phyloP scores from a whole-genome alignment of 2,888 invertebrate genomes.

The Apomyelois bistriatella region DNA sequence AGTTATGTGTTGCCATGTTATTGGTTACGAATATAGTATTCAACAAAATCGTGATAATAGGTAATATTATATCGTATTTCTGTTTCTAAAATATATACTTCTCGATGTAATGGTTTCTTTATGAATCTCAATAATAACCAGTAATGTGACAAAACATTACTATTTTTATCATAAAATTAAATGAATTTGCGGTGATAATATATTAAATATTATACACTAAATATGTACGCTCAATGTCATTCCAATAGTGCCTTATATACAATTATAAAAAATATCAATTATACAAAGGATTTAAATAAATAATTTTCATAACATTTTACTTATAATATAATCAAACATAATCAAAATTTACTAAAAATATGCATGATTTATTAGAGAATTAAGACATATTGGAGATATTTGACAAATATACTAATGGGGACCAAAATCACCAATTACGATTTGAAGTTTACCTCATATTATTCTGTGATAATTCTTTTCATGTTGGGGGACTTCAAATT shows the following conservation, averaged over 20 bases:
- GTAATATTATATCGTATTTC: slow-evolving; percentile 20
- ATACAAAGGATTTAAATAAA: too few relatives aligned
- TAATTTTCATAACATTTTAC: too few relatives aligned
- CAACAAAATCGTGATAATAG: slow-evolving; percentile 60
- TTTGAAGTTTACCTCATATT: slow-evolving; percentile 73
- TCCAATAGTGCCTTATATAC: slow-evolving; percentile 60
- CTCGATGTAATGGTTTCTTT: slow-evolving; percentile 25
- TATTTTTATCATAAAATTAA: slow-evolving; percentile 20
- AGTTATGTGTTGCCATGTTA: slow-evolving; percentile 66
- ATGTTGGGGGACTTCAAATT: slow-evolving; percentile 74
- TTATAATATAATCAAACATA: slow-evolving; percentile 3
- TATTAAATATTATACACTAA: slow-evolving; percentile 32
- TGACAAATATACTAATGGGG: slow-evolving; percentile 21
- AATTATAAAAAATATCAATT: slow-evolving; percentile 25
- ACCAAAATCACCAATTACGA: slow-evolving; percentile 36
- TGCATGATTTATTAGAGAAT: slow-evolving; percentile 43
- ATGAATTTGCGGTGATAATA: slow-evolving; percentile 22
- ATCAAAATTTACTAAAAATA: slow-evolving; percentile 27
- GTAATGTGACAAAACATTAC: slow-evolving; percentile 45
- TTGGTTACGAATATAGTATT: slow-evolving; percentile 56
- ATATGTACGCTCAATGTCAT: slow-evolving; percentile 67
- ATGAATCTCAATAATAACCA: slow-evolving; percentile 49
- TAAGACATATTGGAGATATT: slow-evolving; percentile 13
- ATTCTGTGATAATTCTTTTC: slow-evolving; percentile 78
- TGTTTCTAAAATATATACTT: slow-evolving; percentile 16